Evolutionary conservation across 2,113 vertebrate species (phyloP).

Genomic region (Eurystomus gularis): DNA sequence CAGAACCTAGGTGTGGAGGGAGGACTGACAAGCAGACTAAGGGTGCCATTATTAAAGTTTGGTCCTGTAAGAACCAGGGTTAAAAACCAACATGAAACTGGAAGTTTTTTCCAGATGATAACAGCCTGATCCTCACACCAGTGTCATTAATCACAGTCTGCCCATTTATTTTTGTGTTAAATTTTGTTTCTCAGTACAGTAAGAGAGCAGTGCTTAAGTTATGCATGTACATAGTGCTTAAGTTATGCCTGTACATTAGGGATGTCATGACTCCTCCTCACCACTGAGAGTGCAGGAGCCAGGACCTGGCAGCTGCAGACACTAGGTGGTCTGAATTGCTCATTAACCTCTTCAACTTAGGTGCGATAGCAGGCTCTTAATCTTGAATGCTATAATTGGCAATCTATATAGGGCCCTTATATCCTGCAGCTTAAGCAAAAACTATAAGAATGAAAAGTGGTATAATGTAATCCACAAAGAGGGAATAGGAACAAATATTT

Average conservation of each 20-base stretch:
- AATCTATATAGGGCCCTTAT: background rate
- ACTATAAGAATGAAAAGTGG: conserved; percentile 37
- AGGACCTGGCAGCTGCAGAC: conserved; percentile 7
- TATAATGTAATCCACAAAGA: conserved; percentile 51
- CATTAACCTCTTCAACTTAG: conserved; percentile 28
- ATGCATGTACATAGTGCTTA: background rate
- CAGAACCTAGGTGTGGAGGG: background rate
- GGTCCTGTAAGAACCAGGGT: rapidly evolving
- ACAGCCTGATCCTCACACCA: background rate
- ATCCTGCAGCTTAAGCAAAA: conserved; percentile 37
- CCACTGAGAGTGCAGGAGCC: background rate
- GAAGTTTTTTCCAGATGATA: background rate
- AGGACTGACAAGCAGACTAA: background rate
- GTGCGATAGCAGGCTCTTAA: background rate
- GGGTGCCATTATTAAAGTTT: background rate
- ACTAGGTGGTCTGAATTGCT: conserved; percentile 50
- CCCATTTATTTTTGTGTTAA: background rate
- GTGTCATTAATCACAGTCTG: background rate
- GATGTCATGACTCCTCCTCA: background rate
- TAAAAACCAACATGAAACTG: background rate
- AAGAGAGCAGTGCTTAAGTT: background rate
- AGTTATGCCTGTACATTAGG: rapidly evolving
- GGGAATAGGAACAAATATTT: conserved; percentile 32
- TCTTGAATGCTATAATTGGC: conserved; percentile 23
- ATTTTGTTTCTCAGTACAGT: background rate